Conservation (phyloP, 2,113 vertebrate genomes). For the Malurus alboscapulatus region DNA sequence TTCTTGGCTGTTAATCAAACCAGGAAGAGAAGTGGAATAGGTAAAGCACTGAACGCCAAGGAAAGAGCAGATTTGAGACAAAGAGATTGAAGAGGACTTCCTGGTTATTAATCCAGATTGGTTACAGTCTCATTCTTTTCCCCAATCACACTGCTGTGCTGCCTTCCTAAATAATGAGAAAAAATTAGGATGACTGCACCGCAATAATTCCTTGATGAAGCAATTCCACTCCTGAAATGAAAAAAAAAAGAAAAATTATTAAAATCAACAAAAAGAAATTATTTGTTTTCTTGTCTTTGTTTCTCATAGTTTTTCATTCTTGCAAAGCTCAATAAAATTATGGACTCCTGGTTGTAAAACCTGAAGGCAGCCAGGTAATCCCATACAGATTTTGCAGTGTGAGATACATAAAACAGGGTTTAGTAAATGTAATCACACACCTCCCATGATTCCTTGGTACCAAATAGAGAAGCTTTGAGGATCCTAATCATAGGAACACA, state of each 20-base stretch:
- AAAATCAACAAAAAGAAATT: background rate
- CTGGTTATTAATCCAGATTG: background rate
- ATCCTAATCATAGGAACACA: background rate
- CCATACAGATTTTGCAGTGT: background rate
- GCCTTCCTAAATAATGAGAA: background rate
- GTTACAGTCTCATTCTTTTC: background rate
- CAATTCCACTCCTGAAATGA: background rate
- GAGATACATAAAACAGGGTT: fast-evolving
- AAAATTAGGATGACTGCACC: background rate
- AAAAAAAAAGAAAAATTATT: background rate
- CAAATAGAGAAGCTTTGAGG: background rate
- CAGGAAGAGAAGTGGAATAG: background rate
- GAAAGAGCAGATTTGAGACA: background rate
- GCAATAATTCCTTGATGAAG: background rate
- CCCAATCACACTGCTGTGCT: background rate
- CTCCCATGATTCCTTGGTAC: background rate
- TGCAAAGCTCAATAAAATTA: background rate
- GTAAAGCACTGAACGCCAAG: background rate
- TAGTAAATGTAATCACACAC: background rate
- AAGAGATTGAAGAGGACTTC: background rate
- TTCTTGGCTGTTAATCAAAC: slow-evolving; percentile 4
- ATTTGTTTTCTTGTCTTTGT: background rate
- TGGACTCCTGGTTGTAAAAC: background rate
- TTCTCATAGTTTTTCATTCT: background rate
- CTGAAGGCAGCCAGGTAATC: background rate